These are phyloP conservation scores for Synergus japonicus DNA, from an alignment of 2,888 invertebrate genomes.

Conservation along the genomic window DNA sequence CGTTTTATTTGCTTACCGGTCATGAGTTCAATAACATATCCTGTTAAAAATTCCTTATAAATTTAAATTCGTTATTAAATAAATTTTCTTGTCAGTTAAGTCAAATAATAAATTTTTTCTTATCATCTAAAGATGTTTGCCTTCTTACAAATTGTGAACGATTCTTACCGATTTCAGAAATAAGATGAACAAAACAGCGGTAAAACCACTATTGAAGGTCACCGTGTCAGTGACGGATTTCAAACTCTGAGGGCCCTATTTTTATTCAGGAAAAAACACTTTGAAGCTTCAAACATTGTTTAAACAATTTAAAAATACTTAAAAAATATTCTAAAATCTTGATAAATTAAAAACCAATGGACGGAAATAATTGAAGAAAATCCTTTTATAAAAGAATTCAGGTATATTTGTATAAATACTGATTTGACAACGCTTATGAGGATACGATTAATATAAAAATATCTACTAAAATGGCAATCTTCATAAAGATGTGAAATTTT, in stretches of 20 bases:
- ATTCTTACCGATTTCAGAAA: not conserved
- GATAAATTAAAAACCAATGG: not conserved
- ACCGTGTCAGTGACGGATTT: constrained; percentile 23
- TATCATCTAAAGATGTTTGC: not conserved
- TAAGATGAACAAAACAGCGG: constrained; percentile 11
- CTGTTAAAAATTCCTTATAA: not conserved
- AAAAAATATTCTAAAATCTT: too few relatives aligned
- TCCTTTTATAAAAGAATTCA: constrained; percentile 15
- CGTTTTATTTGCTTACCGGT: not conserved
- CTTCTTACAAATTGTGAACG: not conserved
- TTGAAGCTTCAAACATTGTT: not conserved
- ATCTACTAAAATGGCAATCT: constrained; percentile 52
- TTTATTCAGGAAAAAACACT: not conserved
- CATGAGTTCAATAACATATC: not conserved
- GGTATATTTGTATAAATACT: constrained; percentile 56
- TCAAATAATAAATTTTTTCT: not conserved
- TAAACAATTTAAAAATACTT: not conserved
- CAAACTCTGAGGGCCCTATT: not conserved
- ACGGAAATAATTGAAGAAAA: not conserved
- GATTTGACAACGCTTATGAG: constrained; percentile 50
- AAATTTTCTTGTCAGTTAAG: not conserved
- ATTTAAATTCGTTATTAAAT: not conserved
- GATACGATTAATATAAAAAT: constrained; percentile 52
- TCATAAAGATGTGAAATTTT: constrained; percentile 45
- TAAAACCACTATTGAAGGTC: constrained; percentile 1